phyloP scores from a whole-genome alignment of 2,888 invertebrate species.

The Exocentrus adspersus region DNA sequence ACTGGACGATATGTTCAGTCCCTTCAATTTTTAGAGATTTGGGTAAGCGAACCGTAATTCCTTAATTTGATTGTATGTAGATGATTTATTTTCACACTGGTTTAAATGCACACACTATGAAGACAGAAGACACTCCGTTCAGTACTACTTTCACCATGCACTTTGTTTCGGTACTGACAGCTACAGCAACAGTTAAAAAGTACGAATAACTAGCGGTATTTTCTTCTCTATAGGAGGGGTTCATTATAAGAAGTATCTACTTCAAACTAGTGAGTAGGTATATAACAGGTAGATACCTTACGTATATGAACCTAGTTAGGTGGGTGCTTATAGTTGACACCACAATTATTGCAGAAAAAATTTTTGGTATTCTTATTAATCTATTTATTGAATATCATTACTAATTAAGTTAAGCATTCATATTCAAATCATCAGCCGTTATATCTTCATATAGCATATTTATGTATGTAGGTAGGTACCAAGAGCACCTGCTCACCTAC shows the following conservation, averaged over 20 bases:
- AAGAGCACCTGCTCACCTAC: too few species aligned
- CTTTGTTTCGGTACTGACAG: constrained; percentile 51
- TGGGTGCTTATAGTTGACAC: too few species aligned
- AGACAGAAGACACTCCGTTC: constrained; percentile 25
- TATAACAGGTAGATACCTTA: constrained; percentile 1
- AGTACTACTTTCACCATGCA: constrained; percentile 52
- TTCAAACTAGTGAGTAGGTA: constrained; percentile 13
- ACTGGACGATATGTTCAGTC: not conserved
- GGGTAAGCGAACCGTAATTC: constrained; percentile 30
- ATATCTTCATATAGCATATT: too few species aligned
- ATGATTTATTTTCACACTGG: constrained; percentile 26
- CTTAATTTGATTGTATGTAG: constrained; percentile 23
- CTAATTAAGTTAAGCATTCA: too few species aligned
- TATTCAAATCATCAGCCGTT: too few species aligned
- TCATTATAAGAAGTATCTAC: constrained; percentile 24
- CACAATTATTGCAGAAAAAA: too few species aligned
- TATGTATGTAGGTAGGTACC: too few species aligned
- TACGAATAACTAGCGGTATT: constrained; percentile 56
- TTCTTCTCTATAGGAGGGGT: constrained; percentile 42
- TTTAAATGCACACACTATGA: constrained; percentile 20
- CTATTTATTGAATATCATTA: too few species aligned
- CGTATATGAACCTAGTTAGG: too few species aligned
- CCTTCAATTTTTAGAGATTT: constrained; percentile 11
- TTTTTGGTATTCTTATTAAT: too few species aligned
- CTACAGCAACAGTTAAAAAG: constrained; percentile 55